Evolutionary conservation across 2,888 invertebrate species (phyloP).

Genomic region (Brachyptera putata): DNA sequence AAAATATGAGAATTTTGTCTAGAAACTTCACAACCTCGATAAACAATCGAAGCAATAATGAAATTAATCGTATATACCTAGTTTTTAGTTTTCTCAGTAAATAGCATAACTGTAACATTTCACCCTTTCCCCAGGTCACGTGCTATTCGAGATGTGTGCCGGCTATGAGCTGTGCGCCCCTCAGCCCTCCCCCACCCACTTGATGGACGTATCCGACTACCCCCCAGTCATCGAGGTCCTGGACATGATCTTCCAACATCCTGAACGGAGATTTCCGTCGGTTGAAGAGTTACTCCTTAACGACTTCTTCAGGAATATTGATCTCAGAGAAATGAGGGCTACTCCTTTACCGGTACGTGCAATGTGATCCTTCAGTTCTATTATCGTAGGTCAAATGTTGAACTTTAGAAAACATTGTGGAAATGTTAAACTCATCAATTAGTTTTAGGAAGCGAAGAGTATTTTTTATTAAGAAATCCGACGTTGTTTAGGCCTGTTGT

Average conservation of each 20-base stretch:
- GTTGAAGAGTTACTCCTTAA: constrained; percentile 77
- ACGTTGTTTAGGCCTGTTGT: too few species aligned
- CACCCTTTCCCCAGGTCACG: constrained; percentile 52
- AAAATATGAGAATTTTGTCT: too few species aligned
- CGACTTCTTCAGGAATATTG: constrained; percentile 83
- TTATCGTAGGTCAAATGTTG: too few species aligned
- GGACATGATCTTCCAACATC: constrained; percentile 69
- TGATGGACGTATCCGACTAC: constrained; percentile 64
- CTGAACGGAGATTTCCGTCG: constrained; percentile 62
- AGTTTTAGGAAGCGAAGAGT: too few species aligned
- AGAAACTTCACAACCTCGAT: too few species aligned
- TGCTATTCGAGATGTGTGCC: constrained; percentile 88
- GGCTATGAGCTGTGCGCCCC: constrained; percentile 75
- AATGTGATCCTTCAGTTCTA: neutral
- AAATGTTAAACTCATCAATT: too few species aligned
- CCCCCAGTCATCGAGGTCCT: constrained; percentile 76
- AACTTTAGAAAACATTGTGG: too few species aligned
- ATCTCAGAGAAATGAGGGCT: constrained; percentile 81
- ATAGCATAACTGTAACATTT: neutral
- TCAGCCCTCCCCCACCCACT: constrained; percentile 67
- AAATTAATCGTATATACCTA: too few species aligned
- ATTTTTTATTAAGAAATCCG: too few species aligned
- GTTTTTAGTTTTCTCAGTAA: neutral
- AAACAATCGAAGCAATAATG: too few species aligned
- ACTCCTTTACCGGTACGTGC: constrained; percentile 67